A percentile compares a stretch with the other conserved stretches of the same genome.
Evolutionary conservation across 2,113 vertebrate species (phyloP).

Genomic region (Tiliqua scincoides): DNA sequence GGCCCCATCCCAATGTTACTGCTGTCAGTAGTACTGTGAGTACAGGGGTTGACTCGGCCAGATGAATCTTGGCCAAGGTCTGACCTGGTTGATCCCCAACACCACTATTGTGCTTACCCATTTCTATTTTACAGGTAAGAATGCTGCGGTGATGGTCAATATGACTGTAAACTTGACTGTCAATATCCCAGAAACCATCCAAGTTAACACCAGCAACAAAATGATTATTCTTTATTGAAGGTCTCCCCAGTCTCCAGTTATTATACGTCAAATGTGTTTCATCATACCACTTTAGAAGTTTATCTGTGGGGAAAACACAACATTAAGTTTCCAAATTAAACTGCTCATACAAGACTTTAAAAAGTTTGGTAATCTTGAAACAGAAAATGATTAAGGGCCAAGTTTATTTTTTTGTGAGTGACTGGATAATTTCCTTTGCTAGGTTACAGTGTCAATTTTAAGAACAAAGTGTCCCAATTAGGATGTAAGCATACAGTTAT

Average conservation of each 20-base stretch:
- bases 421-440: too few species aligned
- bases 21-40: too few species aligned
- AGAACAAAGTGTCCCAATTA: too few species aligned
- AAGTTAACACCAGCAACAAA: slow-evolving; percentile 86
- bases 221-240: slow-evolving; percentile 63
- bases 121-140: slow-evolving; percentile 92
- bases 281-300: slow-evolving; percentile 88
- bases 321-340: slow-evolving; percentile 27
- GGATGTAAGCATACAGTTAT: too few species aligned
- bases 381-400: not conserved
- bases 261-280: slow-evolving; percentile 88
- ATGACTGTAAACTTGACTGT: slow-evolving; percentile 57
- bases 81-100: too few species aligned
- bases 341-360: not conserved
- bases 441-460: too few species aligned
- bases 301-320: slow-evolving; percentile 74
- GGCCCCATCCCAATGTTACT: too few species aligned
- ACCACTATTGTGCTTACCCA: slow-evolving; percentile 76
- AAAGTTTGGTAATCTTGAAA: not conserved
- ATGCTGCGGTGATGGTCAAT: slow-evolving; percentile 83
- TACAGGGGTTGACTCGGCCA: too few species aligned
- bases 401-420: too few species aligned
- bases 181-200: slow-evolving; percentile 85
- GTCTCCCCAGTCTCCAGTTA: slow-evolving; percentile 88
- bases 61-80: too few species aligned